Evolutionary conservation across 2,888 invertebrate genomes (phyloP).

Genomic region (Nomada fucata): DNA sequence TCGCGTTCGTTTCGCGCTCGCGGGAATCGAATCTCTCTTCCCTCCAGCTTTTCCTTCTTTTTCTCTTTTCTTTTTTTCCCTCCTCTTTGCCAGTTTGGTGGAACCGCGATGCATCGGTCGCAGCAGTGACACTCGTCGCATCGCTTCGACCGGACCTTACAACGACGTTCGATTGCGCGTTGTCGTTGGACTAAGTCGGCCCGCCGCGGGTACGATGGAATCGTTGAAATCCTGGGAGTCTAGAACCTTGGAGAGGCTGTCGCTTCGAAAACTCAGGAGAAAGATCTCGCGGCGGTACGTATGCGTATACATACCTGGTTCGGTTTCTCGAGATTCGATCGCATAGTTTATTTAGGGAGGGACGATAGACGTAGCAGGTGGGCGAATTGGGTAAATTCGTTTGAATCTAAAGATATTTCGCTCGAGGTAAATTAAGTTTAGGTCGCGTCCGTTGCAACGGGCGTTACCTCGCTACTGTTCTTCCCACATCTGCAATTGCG

Average conservation of each 20-base stretch:
- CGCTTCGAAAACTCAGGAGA: constrained; percentile 62
- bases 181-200: not conserved
- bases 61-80: not conserved
- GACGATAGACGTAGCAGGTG: not conserved
- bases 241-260: constrained; percentile 71
- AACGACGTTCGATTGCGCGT: constrained; percentile 24
- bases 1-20: constrained; percentile 61
- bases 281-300: constrained; percentile 64
- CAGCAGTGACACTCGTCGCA: constrained; percentile 64
- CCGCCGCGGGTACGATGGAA: constrained; percentile 49
- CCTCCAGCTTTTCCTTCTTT: constrained; percentile 20
- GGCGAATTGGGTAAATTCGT: too few relatives aligned
- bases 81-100: constrained; percentile 8
- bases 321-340: not conserved
- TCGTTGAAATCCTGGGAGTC: constrained; percentile 73
- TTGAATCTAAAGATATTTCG: too few relatives aligned
- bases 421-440: too few relatives aligned
- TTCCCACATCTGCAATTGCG: not conserved
- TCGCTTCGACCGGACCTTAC: constrained; percentile 48
- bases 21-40: constrained; percentile 32
- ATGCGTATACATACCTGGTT: not conserved
- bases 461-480: too few relatives aligned
- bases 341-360: not conserved
- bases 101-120: constrained; percentile 32
- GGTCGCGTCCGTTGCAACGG: too few relatives aligned